Evolutionary conservation across 2,888 invertebrate species (phyloP), one percentile per base, ranked within the genome.

Genomic region (Malthinus flaveolus): DNA sequence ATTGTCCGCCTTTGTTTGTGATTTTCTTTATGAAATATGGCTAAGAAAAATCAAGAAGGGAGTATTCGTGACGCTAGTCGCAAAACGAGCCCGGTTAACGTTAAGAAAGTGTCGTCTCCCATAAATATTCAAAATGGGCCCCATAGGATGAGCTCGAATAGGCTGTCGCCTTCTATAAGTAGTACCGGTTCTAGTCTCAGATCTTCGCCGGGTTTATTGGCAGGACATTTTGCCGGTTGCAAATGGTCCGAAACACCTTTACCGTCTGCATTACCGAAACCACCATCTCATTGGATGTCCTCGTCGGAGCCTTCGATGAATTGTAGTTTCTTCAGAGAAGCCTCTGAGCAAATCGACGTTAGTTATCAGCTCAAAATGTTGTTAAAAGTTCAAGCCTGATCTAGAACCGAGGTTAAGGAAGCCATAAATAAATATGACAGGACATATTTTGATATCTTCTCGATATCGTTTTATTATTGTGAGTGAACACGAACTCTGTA

Each of bases 281-380:
- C 90, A 66, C 90, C 91, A 53, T 82, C 83, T 67, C 87, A 88
- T 75, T 91, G 91, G 86, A 85, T 86, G 74, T 82, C 82, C 77
- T 79, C 86, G 84, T 45, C 89, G 88, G 60, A 73, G 64, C 82
- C 81, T 8, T 85, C 86, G 70, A 82, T 81, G 31, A 85, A 83
- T 67, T 49, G 49, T 15, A 8, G 49, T 31, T 54, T 49, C 80
- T 55, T 79, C 78, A 44, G 78, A 79, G 56, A 84, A 48, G 62
- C 62, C 56, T 52, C 66, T 31, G 66, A 68, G 47, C 70, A 68
- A 48, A 61, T 65, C 44, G 75, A 76, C 65, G 70, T 76, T 63
- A 68, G 77, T 34, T 74, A 76, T 59, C 78, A 78, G 65, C 70
- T 78, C 36, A 78, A 77, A 66, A 70, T 79, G 72, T 68, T 79